Evolutionary conservation across 1,140 invertebrate genomes (phyloP).

Genomic region (Anastrepha ludens): DNA sequence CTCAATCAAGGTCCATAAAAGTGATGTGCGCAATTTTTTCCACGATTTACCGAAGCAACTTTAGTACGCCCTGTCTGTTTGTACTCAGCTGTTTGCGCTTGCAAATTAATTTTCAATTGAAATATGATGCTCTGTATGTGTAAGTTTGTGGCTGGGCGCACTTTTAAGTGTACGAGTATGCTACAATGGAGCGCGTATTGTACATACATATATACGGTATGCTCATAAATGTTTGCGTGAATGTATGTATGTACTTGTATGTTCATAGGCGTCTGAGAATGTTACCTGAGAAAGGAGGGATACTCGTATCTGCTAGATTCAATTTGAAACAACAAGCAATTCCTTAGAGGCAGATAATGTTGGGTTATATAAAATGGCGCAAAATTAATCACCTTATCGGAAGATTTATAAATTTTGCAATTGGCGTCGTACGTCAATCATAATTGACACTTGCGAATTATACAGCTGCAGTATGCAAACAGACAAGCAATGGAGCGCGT

Average conservation of each 20-base stretch:
- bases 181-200: not conserved
- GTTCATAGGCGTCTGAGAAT: not conserved
- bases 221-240: no score
- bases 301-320: no score
- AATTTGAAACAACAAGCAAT: no score
- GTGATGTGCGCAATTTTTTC: conserved; percentile 56
- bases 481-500: no score
- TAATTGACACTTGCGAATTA: no score
- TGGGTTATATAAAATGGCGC: no score
- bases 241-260: no score
- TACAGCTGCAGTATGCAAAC: no score
- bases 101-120: conserved; percentile 53
- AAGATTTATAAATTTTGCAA: no score
- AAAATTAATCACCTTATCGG: no score
- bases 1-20: conserved; percentile 74
- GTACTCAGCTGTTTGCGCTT: conserved; percentile 45
- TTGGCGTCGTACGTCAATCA: no score
- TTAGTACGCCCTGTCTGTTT: conserved; percentile 43
- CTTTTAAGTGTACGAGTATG: not conserved
- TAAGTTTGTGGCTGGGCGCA: not conserved
- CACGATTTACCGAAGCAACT: conserved; percentile 27
- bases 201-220: not conserved
- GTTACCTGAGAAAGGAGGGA: not conserved
- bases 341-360: no score
- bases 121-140: conserved; percentile 42